Evolutionary conservation across 2,888 invertebrate genomes (phyloP).

Genomic region (Cantharis flavilabris): DNA sequence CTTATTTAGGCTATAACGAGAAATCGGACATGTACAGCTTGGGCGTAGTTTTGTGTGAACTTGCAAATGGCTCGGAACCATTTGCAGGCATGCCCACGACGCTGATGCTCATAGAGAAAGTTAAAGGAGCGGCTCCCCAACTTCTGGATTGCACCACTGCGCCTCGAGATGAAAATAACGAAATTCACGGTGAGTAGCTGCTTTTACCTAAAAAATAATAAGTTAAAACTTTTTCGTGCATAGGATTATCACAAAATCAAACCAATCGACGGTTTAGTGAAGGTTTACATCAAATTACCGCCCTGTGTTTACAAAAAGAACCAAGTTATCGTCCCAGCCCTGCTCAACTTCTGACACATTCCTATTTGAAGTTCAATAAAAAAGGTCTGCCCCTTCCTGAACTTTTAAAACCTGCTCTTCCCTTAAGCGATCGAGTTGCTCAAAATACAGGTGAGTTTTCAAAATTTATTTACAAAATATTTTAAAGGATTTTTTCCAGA

Average conservation of each 20-base stretch:
- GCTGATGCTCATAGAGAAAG: slow-evolving; percentile 89
- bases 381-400: slow-evolving; percentile 66
- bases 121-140: slow-evolving; percentile 77
- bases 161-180: slow-evolving; percentile 56
- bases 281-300: slow-evolving; percentile 77
- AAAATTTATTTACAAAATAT: not conserved
- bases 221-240: slow-evolving; percentile 21
- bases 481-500: slow-evolving; percentile 52
- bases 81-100: slow-evolving; percentile 86
- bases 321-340: slow-evolving; percentile 73
- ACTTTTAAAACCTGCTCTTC: slow-evolving; percentile 70
- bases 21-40: slow-evolving; percentile 91
- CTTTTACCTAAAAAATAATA: not conserved
- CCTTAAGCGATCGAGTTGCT: slow-evolving; percentile 63
- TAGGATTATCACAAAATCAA: slow-evolving; percentile 50
- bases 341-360: slow-evolving; percentile 71
- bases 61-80: slow-evolving; percentile 88
- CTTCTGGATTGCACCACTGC: slow-evolving; percentile 75
- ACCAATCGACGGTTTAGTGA: slow-evolving; percentile 70
- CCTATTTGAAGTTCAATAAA: slow-evolving; percentile 75
- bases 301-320: slow-evolving; percentile 71
- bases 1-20: slow-evolving; percentile 74
- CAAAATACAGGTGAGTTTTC: slow-evolving; percentile 58
- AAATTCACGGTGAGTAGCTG: slow-evolving; percentile 45
- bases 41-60: slow-evolving; percentile 85